Percentiles rank a stretch among this genome's conserved stretches.
Evolutionary conservation across 2,888 invertebrate species (phyloP).

Genomic region (Steromphala cineraria): DNA sequence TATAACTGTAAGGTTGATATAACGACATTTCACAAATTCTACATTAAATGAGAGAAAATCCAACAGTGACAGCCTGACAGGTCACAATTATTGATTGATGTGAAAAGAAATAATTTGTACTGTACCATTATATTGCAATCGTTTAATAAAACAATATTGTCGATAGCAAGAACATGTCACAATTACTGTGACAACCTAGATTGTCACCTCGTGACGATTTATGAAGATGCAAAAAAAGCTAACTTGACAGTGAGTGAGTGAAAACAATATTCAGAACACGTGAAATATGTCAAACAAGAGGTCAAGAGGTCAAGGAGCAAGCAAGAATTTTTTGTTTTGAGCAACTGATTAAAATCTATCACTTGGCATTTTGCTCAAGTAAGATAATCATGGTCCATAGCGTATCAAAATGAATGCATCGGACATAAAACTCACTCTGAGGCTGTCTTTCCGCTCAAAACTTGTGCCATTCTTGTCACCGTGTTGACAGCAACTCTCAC

Average conservation of each 20-base stretch:
- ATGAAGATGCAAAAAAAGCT: not conserved
- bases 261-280: not conserved
- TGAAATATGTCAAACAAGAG: not conserved
- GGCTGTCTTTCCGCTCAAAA: conserved; percentile 62
- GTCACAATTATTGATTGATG: too few relatives aligned
- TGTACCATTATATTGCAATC: too few relatives aligned
- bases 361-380: not conserved
- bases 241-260: not conserved
- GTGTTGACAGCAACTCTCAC: not conserved
- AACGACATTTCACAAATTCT: too few relatives aligned
- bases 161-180: not conserved
- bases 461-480: conserved; percentile 51
- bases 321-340: not conserved
- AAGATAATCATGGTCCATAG: not conserved
- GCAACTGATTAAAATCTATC: not conserved
- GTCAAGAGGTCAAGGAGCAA: too few relatives aligned
- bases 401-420: not conserved
- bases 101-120: too few relatives aligned
- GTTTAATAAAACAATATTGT: not conserved
- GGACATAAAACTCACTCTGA: conserved; percentile 49
- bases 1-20: too few relatives aligned
- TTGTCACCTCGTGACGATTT: not conserved
- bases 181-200: not conserved
- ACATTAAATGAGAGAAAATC: too few relatives aligned
- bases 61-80: too few relatives aligned